Conservation (phyloP, 2,888 invertebrate species). For the Pherbina coryleti region DNA sequence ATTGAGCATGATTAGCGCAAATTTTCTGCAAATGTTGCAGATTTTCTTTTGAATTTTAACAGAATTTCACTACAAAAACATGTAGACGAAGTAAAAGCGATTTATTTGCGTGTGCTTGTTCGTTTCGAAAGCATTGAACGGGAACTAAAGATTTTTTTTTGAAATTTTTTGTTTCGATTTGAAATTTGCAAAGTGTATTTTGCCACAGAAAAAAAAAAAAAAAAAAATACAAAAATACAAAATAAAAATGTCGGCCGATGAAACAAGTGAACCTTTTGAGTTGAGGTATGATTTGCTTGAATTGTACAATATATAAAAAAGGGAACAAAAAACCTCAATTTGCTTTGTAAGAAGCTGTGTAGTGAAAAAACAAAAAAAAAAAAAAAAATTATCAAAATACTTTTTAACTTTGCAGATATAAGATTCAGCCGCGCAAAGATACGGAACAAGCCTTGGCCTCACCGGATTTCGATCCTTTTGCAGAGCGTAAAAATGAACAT, state of each 20-base stretch:
- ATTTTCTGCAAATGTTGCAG: slow-evolving; percentile 44
- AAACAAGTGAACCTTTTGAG: slow-evolving; percentile 44
- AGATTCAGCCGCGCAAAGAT: slow-evolving; percentile 71
- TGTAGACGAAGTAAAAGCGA: slow-evolving; percentile 3
- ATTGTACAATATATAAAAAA: neutral
- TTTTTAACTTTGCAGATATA: slow-evolving; percentile 56
- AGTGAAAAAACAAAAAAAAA: neutral
- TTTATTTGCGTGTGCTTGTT: slow-evolving; percentile 17
- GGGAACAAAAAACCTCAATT: neutral
- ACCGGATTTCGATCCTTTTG: slow-evolving; percentile 81
- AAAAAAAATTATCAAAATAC: neutral
- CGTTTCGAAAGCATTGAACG: neutral
- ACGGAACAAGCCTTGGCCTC: slow-evolving; percentile 72
- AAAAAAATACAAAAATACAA: slow-evolving; percentile 20
- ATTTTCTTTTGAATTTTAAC: slow-evolving; percentile 22
- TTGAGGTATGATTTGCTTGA: slow-evolving; percentile 44
- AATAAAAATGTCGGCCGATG: slow-evolving; percentile 33
- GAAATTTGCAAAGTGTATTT: neutral
- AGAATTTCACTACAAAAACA: slow-evolving; percentile 39
- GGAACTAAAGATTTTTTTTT: neutral
- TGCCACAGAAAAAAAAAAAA: neutral
- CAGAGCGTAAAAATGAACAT: slow-evolving; percentile 78
- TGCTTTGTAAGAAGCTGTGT: neutral
- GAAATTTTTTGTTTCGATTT: neutral
- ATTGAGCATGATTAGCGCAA: slow-evolving; percentile 39